phyloP scores from a whole-genome alignment of 2,113 vertebrate species.

The Daboia siamensis region DNA sequence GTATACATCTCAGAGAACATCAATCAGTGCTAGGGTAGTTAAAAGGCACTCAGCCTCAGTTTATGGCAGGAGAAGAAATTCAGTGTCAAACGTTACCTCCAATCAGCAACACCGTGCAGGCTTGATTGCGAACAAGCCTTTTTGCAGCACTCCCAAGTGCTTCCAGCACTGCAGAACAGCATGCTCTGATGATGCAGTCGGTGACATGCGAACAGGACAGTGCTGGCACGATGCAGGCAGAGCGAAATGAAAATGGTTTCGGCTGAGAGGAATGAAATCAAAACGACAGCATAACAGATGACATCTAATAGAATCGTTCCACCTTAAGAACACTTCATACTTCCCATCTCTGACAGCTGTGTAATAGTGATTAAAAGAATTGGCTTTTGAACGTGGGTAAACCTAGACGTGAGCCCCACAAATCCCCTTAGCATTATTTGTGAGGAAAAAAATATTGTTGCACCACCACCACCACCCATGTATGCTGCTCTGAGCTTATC shows the following conservation, averaged over 20 bases:
- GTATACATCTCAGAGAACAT: background rate
- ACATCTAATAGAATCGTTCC: background rate
- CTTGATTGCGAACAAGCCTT: slow-evolving; percentile 6
- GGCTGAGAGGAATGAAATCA: background rate
- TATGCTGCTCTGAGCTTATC: background rate
- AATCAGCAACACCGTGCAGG: background rate
- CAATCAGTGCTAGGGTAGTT: background rate
- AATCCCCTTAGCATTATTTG: background rate
- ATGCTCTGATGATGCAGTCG: background rate
- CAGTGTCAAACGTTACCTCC: background rate
- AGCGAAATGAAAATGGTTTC: background rate
- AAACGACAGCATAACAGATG: background rate
- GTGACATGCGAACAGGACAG: accelerated
- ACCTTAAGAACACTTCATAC: background rate
- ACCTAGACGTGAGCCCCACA: background rate
- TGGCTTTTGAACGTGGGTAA: background rate
- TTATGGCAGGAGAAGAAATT: background rate
- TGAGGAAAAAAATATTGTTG: background rate
- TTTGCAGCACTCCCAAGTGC: background rate
- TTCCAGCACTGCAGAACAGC: background rate
- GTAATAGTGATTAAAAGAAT: background rate
- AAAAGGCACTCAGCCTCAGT: background rate
- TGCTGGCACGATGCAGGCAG: background rate
- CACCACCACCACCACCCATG: background rate
- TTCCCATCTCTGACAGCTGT: background rate